Evolutionary conservation across 2,888 invertebrate species (phyloP).

Genomic region (Trissolcus brochymenae): DNA sequence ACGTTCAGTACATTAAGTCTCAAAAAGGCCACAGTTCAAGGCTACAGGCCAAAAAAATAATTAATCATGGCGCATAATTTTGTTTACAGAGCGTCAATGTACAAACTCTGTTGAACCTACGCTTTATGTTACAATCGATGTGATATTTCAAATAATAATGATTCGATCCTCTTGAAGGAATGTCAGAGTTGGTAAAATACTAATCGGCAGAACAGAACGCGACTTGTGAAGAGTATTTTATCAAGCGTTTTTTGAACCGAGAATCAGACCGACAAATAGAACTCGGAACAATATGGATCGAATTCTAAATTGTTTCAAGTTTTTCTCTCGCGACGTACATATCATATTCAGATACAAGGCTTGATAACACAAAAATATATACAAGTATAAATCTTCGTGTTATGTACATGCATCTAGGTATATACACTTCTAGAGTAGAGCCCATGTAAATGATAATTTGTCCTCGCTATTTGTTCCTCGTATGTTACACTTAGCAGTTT

Average conservation of each 20-base stretch:
- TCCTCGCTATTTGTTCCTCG: slow-evolving; percentile 28
- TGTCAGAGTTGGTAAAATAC: slow-evolving; percentile 16
- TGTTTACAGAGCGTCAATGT: background rate
- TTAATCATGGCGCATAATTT: slow-evolving; percentile 8
- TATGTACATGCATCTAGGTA: slow-evolving; percentile 26
- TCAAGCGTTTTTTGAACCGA: background rate
- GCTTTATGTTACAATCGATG: background rate
- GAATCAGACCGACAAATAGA: background rate
- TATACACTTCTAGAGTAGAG: slow-evolving; percentile 6
- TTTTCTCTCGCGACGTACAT: too few species aligned
- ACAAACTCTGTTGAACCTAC: too few species aligned
- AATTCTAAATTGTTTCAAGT: background rate
- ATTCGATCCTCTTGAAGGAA: slow-evolving; percentile 1
- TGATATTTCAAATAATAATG: background rate
- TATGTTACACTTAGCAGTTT: slow-evolving; percentile 36
- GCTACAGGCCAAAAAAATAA: slow-evolving; percentile 71
- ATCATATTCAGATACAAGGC: background rate
- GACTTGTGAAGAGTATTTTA: background rate
- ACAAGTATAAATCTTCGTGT: slow-evolving; percentile 10
- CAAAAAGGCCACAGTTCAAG: slow-evolving; percentile 74
- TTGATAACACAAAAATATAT: slow-evolving; percentile 1
- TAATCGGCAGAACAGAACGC: background rate
- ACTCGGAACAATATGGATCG: background rate
- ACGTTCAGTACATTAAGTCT: slow-evolving; percentile 66
- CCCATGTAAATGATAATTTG: slow-evolving; percentile 24